Percentiles rank a stretch among this genome's conserved stretches.
These are phyloP conservation scores for Choreutis nemorana DNA, from an alignment of 2,888 invertebrate species.

Conservation along the genomic window DNA sequence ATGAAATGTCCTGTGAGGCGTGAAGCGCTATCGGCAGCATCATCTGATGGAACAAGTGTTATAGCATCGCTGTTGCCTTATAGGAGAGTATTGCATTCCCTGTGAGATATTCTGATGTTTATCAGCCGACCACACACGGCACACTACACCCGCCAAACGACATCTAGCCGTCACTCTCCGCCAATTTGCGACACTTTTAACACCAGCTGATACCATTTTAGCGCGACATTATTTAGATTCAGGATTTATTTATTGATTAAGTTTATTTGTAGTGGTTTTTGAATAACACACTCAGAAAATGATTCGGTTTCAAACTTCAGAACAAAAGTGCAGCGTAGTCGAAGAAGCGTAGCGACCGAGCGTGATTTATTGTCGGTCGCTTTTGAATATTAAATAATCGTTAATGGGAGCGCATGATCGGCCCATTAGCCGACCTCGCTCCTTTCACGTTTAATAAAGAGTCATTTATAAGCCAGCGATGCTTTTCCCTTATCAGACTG, in stretches of 20 bases:
- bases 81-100: slow-evolving; percentile 36
- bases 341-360: slow-evolving; percentile 57
- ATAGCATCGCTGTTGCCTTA: slow-evolving; percentile 47
- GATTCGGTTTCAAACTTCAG: slow-evolving; percentile 25
- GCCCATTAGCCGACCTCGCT: slow-evolving; percentile 61
- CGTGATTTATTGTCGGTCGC: slow-evolving; percentile 62
- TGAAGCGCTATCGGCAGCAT: slow-evolving; percentile 34
- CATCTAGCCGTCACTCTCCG: slow-evolving; percentile 36
- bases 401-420: slow-evolving; percentile 68
- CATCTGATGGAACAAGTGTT: slow-evolving; percentile 54
- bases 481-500: slow-evolving; percentile 61
- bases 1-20: slow-evolving; percentile 33
- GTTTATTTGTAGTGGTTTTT: background rate
- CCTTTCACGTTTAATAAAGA: slow-evolving; percentile 67
- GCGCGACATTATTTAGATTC: slow-evolving; percentile 21
- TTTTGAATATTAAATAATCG: slow-evolving; percentile 68
- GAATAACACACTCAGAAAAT: background rate
- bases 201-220: slow-evolving; percentile 33
- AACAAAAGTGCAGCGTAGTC: slow-evolving; percentile 57
- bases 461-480: slow-evolving; percentile 63
- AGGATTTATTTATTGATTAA: slow-evolving; percentile 10
- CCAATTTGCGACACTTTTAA: slow-evolving; percentile 51
- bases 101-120: slow-evolving; percentile 40
- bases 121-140: slow-evolving; percentile 45
- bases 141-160: slow-evolving; percentile 24